Evolutionary conservation across 2,113 vertebrate genomes (phyloP), one percentile per base, ranked within the genome.

Genomic region (Nycticryphes semicollaris): DNA sequence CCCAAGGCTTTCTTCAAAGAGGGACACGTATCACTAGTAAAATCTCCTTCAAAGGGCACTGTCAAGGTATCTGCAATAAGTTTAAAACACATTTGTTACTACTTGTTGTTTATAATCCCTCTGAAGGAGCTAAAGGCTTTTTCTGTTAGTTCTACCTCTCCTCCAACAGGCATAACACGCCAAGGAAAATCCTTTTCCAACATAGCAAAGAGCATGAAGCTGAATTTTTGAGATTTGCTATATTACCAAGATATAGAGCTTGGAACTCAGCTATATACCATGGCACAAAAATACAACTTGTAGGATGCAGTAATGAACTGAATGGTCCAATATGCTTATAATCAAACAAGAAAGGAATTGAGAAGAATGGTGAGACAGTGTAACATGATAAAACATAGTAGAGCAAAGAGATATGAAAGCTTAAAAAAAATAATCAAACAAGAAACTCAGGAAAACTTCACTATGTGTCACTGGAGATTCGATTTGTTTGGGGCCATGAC

Each of bases 41-140:
- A 92, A 95, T 69, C 86, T 72, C 67, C 78, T 95, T 92, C 56
- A 94, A 33, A 92, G 69, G 84, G 66, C 47, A 60, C 35, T 68
- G 41, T 73, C 70, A 81, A 92, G 35, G 54, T 66, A 96, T 67
- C 74, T 72, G 45, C 69, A 75, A 84, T 89, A 81, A 95, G 94
- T 97, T 94, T 25, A 54, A 93, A 94, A 81, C 85, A 87, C 37
- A 78, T 93, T 95, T 93, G 80, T 95, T 88, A 80, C 64, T 79
- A 64, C 48, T 76, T 47, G 27, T 74, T 92, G 81, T 81, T 89
- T 66, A 70, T 56, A 94, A 96, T 54, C 45, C 10, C 0, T 90
- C 75, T 2, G 7, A 70, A 94, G 78, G 84, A 79, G 50, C 56
- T 83, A 31, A 92, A 93, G 89, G 66, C 60, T 77, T 25, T 79